These are phyloP conservation scores for Amblyraja radiata DNA, from an alignment of 2,797 vertebrate genomes.

Conservation along the genomic window DNA sequence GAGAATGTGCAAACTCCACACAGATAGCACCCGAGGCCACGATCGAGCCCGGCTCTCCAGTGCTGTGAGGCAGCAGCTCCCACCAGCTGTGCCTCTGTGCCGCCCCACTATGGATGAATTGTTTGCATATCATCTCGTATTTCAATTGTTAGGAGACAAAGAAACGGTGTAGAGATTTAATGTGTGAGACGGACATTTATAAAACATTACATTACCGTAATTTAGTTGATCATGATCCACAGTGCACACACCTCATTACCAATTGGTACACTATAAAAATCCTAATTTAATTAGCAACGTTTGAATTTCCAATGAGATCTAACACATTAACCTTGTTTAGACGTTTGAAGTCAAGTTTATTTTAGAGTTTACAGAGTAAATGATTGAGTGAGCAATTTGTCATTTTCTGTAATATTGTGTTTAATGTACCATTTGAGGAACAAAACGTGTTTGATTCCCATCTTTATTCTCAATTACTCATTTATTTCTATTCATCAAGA, in stretches of 20 bases:
- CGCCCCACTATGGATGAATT: not conserved
- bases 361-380: not conserved
- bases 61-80: too few relatives aligned
- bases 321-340: not conserved
- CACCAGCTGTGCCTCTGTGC: too few relatives aligned
- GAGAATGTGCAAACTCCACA: too few relatives aligned
- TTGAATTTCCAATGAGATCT: not conserved
- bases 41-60: too few relatives aligned
- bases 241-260: not conserved
- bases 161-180: not conserved
- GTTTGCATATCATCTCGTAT: not conserved
- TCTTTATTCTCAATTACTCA: not conserved
- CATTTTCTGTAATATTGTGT: not conserved
- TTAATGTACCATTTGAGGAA: not conserved
- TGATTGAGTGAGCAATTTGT: not conserved
- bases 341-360: not conserved
- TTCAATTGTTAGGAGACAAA: not conserved
- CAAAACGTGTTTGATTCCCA: not conserved
- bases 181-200: not conserved
- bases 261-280: not conserved
- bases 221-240: not conserved
- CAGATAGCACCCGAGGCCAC: too few relatives aligned
- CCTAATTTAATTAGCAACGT: not conserved
- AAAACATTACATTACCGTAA: not conserved
- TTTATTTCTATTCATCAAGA: not conserved